Conservation (phyloP, 2,113 vertebrate genomes). For the Nannobrachium achirus region DNA sequence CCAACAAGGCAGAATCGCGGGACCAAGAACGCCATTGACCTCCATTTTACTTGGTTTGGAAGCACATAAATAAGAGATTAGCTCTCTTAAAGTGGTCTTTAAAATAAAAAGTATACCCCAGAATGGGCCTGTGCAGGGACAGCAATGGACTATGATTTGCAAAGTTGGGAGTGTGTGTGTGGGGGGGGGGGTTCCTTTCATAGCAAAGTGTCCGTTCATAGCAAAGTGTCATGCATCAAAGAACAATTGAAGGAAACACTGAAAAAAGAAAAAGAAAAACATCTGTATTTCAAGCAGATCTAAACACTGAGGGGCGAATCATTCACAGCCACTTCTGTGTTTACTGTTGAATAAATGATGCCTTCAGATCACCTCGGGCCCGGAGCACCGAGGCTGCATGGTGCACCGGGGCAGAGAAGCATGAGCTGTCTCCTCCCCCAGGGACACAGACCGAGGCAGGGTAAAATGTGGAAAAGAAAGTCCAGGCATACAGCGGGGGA, state of each 20-base stretch:
- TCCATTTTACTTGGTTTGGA: not conserved
- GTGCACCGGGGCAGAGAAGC: constrained; percentile 31
- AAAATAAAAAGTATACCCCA: not conserved
- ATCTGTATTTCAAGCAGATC: constrained; percentile 19
- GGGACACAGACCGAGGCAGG: constrained; percentile 26
- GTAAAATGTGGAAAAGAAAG: no score
- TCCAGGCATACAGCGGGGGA: not conserved
- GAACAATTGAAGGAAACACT: no score
- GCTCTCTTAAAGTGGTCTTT: not conserved
- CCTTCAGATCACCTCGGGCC: constrained; percentile 30
- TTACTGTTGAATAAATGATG: constrained; percentile 64
- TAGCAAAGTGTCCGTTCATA: no score
- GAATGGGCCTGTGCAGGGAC: not conserved
- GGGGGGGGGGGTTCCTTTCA: no score
- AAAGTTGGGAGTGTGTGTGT: no score
- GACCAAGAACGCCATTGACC: constrained; percentile 4
- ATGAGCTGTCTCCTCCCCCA: constrained; percentile 23
- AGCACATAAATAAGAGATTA: constrained; percentile 7
- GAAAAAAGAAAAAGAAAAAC: constrained; percentile 1
- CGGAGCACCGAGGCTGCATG: constrained; percentile 36
- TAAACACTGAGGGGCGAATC: constrained; percentile 33
- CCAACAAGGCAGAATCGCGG: not conserved
- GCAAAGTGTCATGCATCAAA: no score
- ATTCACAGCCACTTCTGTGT: constrained; percentile 41
- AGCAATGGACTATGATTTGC: no score